Conservation (phyloP, 2,113 vertebrate genomes). For the Triplophysa dalaica region DNA sequence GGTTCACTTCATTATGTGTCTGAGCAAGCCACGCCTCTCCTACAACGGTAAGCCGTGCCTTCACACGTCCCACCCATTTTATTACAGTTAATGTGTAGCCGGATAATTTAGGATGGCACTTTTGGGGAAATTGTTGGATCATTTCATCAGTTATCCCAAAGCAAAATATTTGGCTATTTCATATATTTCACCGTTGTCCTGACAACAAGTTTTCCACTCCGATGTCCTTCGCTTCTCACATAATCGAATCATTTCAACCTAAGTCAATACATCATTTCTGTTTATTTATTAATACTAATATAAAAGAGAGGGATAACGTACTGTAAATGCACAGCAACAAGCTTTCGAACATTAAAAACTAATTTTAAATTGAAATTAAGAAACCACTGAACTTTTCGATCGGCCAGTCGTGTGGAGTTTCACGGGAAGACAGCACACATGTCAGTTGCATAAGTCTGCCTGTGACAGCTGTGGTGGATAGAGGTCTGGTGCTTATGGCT, state of each 20-base stretch:
- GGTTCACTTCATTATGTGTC: constrained; percentile 99
- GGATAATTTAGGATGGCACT: too few relatives aligned
- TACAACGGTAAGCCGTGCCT: constrained; percentile 86
- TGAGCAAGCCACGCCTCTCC: constrained; percentile 99
- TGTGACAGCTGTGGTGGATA: constrained; percentile 21
- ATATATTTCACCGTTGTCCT: too few relatives aligned
- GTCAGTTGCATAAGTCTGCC: not conserved
- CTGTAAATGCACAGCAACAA: too few relatives aligned
- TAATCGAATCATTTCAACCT: too few relatives aligned
- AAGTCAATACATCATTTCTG: too few relatives aligned
- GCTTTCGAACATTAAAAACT: too few relatives aligned
- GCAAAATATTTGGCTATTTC: not conserved
- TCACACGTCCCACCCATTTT: not conserved
- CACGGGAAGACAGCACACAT: not conserved
- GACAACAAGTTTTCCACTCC: too few relatives aligned
- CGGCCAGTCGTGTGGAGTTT: not conserved
- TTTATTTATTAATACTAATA: too few relatives aligned
- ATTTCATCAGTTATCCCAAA: not conserved
- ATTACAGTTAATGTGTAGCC: not conserved
- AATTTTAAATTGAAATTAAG: not conserved
- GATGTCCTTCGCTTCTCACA: too few relatives aligned
- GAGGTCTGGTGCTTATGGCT: constrained; percentile 9
- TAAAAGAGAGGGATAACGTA: too few relatives aligned
- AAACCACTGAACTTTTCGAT: not conserved
- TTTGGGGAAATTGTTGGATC: not conserved